phyloP scores from a whole-genome alignment of 2,888 invertebrate species.

The Dasysyrphus tricinctus region DNA sequence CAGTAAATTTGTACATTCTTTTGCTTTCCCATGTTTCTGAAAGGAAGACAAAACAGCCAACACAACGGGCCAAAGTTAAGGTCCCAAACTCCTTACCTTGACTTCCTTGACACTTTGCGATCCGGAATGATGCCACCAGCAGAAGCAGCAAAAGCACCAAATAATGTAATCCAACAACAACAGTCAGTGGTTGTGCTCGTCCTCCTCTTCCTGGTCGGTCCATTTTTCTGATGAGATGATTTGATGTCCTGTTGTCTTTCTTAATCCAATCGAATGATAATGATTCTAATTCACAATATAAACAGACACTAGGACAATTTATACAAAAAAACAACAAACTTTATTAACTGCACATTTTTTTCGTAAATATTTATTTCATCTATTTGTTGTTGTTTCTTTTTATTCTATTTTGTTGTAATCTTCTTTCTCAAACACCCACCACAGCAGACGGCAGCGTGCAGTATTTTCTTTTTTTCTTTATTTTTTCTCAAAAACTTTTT shows the following conservation, averaged over 20 bases:
- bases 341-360: conserved; percentile 35
- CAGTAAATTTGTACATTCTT: conserved; percentile 34
- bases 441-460: conserved; percentile 1
- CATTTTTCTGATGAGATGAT: conserved; percentile 37
- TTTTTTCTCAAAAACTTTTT: conserved; percentile 9
- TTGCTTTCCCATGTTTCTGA: background rate
- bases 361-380: conserved; percentile 33
- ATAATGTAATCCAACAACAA: conserved; percentile 63
- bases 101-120: conserved; percentile 73
- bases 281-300: conserved; percentile 10
- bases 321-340: background rate
- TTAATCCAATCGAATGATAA: conserved; percentile 33
- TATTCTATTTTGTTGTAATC: conserved; percentile 14
- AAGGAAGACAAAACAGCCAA: conserved; percentile 2
- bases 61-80: background rate
- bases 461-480: background rate
- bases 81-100: conserved; percentile 55
- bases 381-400: background rate
- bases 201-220: conserved; percentile 25
- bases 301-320: conserved; percentile 11
- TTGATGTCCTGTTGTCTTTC: conserved; percentile 6
- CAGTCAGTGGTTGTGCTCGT: conserved; percentile 40
- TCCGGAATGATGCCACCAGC: conserved; percentile 64
- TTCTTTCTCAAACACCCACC: background rate
- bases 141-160: conserved; percentile 54